Evolutionary conservation across 2,113 vertebrate species (phyloP).

Genomic region (Tenebrosternarchus preto): DNA sequence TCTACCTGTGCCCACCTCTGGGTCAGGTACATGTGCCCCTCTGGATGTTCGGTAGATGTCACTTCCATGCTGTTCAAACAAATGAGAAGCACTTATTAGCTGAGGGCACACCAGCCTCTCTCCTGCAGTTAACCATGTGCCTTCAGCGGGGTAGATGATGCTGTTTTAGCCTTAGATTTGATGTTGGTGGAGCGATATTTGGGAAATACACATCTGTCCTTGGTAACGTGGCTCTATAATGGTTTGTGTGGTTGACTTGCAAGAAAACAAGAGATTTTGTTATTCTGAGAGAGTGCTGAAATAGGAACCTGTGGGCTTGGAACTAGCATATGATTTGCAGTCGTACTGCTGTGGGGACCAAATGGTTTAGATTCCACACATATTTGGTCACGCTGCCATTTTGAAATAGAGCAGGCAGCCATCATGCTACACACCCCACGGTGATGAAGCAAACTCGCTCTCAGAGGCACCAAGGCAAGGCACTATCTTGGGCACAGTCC

Average conservation of each 20-base stretch:
- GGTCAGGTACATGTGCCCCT: too few species aligned
- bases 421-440: conserved; percentile 11
- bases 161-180: too few species aligned
- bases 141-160: too few species aligned
- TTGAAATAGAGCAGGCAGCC: conserved; percentile 67
- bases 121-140: too few species aligned
- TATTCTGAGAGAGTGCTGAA: conserved; percentile 58
- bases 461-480: conserved; percentile 34
- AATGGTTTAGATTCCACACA: conserved; percentile 75
- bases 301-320: conserved; percentile 68
- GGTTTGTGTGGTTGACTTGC: conserved; percentile 24
- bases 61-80: too few species aligned
- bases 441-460: conserved; percentile 55
- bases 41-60: too few species aligned
- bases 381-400: conserved; percentile 78
- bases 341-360: conserved; percentile 59
- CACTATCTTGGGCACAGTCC: conserved; percentile 41
- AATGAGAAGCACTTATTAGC: too few species aligned
- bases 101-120: too few species aligned
- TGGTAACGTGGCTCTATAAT: not conserved
- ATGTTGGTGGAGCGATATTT: not conserved
- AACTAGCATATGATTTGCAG: conserved; percentile 62
- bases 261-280: conserved; percentile 22
- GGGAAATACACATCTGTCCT: not conserved
- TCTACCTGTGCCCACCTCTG: too few species aligned